These are phyloP conservation scores for Agelastica alni DNA, from an alignment of 2,888 invertebrate genomes.

Conservation along the genomic window DNA sequence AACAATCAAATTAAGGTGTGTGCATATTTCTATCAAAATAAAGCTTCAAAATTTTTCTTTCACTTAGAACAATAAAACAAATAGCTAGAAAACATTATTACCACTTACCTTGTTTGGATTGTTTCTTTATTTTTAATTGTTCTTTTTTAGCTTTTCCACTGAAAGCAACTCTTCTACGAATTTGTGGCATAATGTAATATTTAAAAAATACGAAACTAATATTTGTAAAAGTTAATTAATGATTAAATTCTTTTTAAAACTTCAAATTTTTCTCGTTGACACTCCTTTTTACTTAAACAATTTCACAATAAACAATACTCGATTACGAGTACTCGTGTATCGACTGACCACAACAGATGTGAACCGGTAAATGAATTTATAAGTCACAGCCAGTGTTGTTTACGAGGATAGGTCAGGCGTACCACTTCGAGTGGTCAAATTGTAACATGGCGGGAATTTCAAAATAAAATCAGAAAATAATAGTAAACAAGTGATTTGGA, in stretches of 20 bases:
- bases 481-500: too few species aligned
- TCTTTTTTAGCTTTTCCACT: conserved; percentile 93
- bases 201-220: background rate
- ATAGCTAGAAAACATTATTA: too few species aligned
- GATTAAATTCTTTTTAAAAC: background rate
- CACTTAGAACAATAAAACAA: too few species aligned
- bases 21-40: too few species aligned
- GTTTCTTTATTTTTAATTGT: conserved; percentile 76
- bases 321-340: background rate
- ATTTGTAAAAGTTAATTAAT: background rate
- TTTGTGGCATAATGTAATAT: conserved; percentile 70
- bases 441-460: too few species aligned
- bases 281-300: background rate
- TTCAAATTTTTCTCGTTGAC: background rate
- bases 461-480: too few species aligned
- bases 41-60: too few species aligned
- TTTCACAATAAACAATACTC: background rate
- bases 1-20: too few species aligned
- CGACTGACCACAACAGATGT: background rate
- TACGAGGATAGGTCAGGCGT: too few species aligned
- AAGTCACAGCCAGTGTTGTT: too few species aligned
- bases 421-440: too few species aligned
- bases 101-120: conserved; percentile 55
- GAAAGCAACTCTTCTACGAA: conserved; percentile 77
- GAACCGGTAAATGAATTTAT: too few species aligned